Base-by-base conservation (phyloP, 2,888 invertebrate genomes). In the Lissocephala sabroskyi region DNA sequence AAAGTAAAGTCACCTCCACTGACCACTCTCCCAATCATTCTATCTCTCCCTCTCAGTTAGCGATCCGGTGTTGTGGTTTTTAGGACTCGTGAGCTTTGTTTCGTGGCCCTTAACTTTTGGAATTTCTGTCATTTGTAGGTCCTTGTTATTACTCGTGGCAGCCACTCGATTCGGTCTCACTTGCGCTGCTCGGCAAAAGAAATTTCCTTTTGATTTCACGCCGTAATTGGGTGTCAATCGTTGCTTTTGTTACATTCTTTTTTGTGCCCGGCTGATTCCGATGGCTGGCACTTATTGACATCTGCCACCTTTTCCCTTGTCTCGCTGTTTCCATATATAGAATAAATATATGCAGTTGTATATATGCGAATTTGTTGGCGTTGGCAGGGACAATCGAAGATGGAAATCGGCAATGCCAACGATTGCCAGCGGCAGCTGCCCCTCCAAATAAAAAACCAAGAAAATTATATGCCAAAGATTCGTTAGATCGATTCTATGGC, bases 191-290 rank as follows among this genome's bases (percentile, higher is more conserved):
- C n/a, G n/a, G n/a, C 65, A 54, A 58, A 53, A 59, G 58, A 56
- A 65, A 68, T 65, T 71, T 76, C 61, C 65, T 63, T 76, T 71
- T 76, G 71, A 71, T 73, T 76, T 76, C 61, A 56, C 61, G 63
- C 63, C 62, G 71, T 76, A 71, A 76, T 71, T 71, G 76, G 77
- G 77, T 71, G 71, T 71, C 71, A 76, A 71, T 65, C 61, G 63
- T 68, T 63, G 57, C 71, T 65, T 62, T 74, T 74, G 75, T 65
- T 70, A 51, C 66, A 42, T 48, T 55, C 59, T 35, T 35, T 26
- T 62, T 30, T 56, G 53, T 49, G 50, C 47, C 16, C 35, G 16
- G 33, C 17, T 35, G 35, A 13, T 14, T 13, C n/a, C 33, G 33
- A 63, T 60, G 48, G 33, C 7, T 54, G 66, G 57, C 71, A 70